phyloP scores from a whole-genome alignment of 35 echinoderm and acorn worm genomes.

The Lytechinus pictus region DNA sequence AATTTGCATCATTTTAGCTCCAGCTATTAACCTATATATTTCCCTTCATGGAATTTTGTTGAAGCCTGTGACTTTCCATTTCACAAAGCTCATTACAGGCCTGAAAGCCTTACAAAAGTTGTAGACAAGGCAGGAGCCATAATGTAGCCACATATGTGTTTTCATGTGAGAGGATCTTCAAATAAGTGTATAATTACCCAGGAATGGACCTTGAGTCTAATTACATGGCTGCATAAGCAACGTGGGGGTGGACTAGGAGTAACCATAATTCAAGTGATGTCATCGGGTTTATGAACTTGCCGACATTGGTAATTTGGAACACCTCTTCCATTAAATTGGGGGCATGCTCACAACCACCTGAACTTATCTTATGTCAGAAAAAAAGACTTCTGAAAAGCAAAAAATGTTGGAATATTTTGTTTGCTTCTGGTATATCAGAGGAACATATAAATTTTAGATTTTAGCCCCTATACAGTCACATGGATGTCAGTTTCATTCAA shows the following conservation, averaged over 20 bases:
- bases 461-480: too few relatives aligned
- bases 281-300: neutral
- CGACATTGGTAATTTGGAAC: neutral
- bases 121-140: neutral
- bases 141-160: conserved; percentile 1
- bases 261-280: neutral
- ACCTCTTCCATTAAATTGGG: conserved; percentile 2
- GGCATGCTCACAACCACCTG: neutral
- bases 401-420: too few relatives aligned
- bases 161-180: neutral
- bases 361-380: neutral
- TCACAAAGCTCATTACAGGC: neutral
- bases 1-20: neutral
- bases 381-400: neutral
- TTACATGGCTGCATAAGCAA: neutral
- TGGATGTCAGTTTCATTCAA: too few relatives aligned
- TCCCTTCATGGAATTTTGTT: neutral
- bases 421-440: too few relatives aligned
- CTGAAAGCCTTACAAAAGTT: neutral
- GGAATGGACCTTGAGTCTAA: neutral
- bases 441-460: too few relatives aligned
- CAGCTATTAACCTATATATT: neutral
- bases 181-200: neutral
- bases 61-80: neutral
- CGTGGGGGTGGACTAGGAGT: neutral